Base-by-base conservation (phyloP, 2,113 vertebrate genomes). In the Mastomys coucha region DNA sequence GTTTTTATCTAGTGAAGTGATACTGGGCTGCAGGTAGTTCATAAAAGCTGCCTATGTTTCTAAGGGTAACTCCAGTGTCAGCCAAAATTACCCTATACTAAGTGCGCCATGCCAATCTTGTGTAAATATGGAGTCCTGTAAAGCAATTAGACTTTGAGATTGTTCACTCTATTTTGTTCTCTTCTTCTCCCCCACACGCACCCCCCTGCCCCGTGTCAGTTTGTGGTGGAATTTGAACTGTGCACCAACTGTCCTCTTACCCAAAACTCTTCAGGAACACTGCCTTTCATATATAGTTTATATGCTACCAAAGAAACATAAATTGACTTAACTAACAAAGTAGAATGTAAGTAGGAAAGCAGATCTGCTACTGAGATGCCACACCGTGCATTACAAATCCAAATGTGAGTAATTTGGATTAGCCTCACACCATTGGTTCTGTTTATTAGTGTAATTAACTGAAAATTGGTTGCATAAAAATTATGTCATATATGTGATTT, bases 391-490 rank as follows among this genome's bases (percentile, higher is more conserved):
- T 90, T 93, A 75, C 51, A 97, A 89, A 97, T 91, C 70, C 78
- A 93, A 95, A 93, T 85, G 86, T 91, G 94, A 90, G 89, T 96
- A 88, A 94, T 94, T 45, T 94, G 84, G 53, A 82, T 96, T 94
- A 94, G 60, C 90, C 53, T 33, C 60, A 96, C 81, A 94, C 81
- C 60, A 78, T 56, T 89, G 73, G 69, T 42, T 69, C 11, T 96
- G 65, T 90, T 86, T 95, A 63, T 81, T 96, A 81, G 75, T 76
- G 45, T 93, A 95, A 95, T 69, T 82, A 95, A 93, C 51, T 51
- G 78, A 93, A 78, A 94, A 78, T 60, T 70, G 53, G 49, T 93
- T 94, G 12, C 69, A 42, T 89, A 87, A 97, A 97, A 96, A 93
- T 87, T 95, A 82, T 5, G 88, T 80, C 36, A 91, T 10, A 69